Evolutionary conservation across 1,140 invertebrate genomes (phyloP).

Genomic region (Chymomyza costata): DNA sequence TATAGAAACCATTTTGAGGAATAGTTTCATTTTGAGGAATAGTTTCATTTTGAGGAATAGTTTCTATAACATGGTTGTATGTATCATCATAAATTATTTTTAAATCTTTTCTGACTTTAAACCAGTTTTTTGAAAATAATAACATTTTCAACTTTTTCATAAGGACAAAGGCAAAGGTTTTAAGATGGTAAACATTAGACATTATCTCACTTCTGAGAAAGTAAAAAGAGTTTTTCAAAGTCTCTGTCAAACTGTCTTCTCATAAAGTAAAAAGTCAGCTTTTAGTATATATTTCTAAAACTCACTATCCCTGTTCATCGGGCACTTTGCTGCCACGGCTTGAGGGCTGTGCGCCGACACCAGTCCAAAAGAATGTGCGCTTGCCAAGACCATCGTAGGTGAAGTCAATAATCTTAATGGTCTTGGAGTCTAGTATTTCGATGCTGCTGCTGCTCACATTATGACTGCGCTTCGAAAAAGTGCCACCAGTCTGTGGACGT

Average conservation of each 20-base stretch:
- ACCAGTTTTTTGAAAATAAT: neutral
- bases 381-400: constrained; percentile 85
- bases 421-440: constrained; percentile 88
- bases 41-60: too few species aligned
- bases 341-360: constrained; percentile 89
- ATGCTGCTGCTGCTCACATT: constrained; percentile 84
- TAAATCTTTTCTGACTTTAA: too few species aligned
- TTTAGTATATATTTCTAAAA: constrained; percentile 39
- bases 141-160: too few species aligned
- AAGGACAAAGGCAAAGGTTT: too few species aligned
- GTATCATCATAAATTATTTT: too few species aligned
- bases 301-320: constrained; percentile 95
- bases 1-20: too few species aligned
- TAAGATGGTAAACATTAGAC: too few species aligned
- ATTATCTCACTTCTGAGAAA: too few species aligned
- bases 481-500: constrained; percentile 81
- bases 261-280: neutral
- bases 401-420: constrained; percentile 85
- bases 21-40: too few species aligned
- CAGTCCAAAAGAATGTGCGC: constrained; percentile 91
- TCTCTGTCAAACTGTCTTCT: too few species aligned
- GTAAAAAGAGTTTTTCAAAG: too few species aligned
- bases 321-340: constrained; percentile 88
- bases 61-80: too few species aligned
- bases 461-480: constrained; percentile 82